phyloP scores from a whole-genome alignment of 1,140 invertebrate species.

The Cyphomyrmex costatus region DNA sequence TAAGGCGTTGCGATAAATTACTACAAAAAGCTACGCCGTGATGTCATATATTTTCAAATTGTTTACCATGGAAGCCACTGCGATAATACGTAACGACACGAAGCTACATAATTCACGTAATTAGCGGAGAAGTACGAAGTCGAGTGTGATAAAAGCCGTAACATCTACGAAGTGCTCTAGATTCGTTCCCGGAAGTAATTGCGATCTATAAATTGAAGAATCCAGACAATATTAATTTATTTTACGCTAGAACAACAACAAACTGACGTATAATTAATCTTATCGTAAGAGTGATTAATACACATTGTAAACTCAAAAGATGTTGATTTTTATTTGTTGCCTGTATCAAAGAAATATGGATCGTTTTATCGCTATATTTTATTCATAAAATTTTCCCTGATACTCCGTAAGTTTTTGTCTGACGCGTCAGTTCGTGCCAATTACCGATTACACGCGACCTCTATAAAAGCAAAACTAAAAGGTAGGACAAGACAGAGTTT shows the following conservation, averaged over 20 bases:
- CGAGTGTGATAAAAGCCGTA: slow-evolving; percentile 35
- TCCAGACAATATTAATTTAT: slow-evolving; percentile 23
- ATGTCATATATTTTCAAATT: slow-evolving; percentile 28
- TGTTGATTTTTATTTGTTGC: neutral
- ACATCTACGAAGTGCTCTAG: slow-evolving; percentile 5
- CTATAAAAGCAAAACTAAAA: neutral
- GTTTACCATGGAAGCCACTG: neutral
- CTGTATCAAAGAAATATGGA: neutral
- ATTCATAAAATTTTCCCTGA: neutral
- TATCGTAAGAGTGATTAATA: neutral
- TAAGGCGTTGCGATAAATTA: neutral
- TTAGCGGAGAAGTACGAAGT: slow-evolving; percentile 41
- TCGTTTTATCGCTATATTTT: neutral
- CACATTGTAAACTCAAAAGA: neutral
- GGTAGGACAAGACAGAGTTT: neutral
- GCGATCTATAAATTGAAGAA: slow-evolving; percentile 52
- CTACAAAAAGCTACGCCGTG: slow-evolving; percentile 3
- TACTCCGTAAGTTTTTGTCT: neutral
- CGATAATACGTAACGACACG: slow-evolving; percentile 21
- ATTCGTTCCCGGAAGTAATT: neutral
- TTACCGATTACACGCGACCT: slow-evolving; percentile 40
- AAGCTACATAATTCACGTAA: slow-evolving; percentile 43
- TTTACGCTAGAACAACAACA: slow-evolving; percentile 10
- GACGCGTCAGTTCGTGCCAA: slow-evolving; percentile 19
- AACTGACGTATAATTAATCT: slow-evolving; percentile 18